phyloP scores from a whole-genome alignment of 2,888 invertebrate genomes.

The Gymnoscelis rufifasciata region DNA sequence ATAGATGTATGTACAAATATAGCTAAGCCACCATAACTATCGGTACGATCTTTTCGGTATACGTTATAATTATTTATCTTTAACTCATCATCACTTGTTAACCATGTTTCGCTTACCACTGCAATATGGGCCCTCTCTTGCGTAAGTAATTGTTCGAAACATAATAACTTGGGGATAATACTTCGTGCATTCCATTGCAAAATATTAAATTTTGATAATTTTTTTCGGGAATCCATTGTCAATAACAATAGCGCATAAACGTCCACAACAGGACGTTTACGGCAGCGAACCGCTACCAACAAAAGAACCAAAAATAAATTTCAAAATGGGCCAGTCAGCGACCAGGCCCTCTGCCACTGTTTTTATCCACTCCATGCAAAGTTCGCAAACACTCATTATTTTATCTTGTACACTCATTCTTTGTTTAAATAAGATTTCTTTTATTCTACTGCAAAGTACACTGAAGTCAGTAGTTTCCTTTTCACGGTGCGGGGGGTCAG shows the following conservation, averaged over 20 bases:
- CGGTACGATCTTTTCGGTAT: slow-evolving; percentile 2
- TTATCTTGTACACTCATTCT: not conserved
- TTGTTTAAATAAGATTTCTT: not conserved
- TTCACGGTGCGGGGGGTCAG: not conserved
- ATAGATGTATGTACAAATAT: not conserved
- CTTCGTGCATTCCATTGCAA: slow-evolving; percentile 13
- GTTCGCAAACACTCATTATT: not conserved
- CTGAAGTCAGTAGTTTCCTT: not conserved
- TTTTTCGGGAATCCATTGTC: not conserved
- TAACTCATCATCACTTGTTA: not conserved
- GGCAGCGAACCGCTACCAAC: not conserved
- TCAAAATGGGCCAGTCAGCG: not conserved
- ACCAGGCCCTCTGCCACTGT: not conserved
- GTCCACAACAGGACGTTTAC: not conserved
- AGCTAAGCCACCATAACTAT: not conserved
- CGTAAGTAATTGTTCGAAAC: not conserved
- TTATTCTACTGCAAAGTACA: not conserved
- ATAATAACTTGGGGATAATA: slow-evolving; percentile 2
- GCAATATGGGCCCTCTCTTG: slow-evolving; percentile 6
- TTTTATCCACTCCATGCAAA: not conserved
- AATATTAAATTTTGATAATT: not conserved
- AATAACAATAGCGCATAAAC: not conserved
- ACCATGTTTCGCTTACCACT: slow-evolving; percentile 6
- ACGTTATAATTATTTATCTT: not conserved
- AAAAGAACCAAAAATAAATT: slow-evolving; percentile 1